Conservation (phyloP, 1,140 invertebrate genomes). For the Parapsyche elsis region DNA sequence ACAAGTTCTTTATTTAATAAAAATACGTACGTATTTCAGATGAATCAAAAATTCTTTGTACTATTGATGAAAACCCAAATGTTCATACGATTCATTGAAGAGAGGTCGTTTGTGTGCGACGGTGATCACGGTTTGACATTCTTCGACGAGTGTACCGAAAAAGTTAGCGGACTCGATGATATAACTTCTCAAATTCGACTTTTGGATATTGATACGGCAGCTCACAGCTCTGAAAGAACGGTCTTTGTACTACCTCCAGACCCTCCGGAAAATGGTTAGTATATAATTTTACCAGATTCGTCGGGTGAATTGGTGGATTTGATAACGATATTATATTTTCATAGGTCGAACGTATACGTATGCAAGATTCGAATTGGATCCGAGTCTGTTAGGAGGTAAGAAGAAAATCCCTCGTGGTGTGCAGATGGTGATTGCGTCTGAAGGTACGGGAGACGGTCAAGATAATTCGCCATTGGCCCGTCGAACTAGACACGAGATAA, state of each 20-base stretch:
- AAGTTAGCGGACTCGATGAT: slow-evolving; percentile 73
- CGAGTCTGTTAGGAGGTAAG: slow-evolving; percentile 59
- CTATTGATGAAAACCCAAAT: slow-evolving; percentile 94
- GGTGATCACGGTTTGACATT: slow-evolving; percentile 94
- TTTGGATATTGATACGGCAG: slow-evolving; percentile 76
- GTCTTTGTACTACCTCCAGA: slow-evolving; percentile 98
- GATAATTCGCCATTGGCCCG: slow-evolving; percentile 91
- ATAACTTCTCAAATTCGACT: slow-evolving; percentile 69
- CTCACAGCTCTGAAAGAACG: slow-evolving; percentile 79
- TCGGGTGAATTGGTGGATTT: too few relatives aligned
- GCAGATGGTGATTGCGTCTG: slow-evolving; percentile 23
- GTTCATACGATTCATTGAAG: slow-evolving; percentile 99
- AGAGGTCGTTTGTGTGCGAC: slow-evolving; percentile 97
- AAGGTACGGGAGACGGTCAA: slow-evolving; percentile 50
- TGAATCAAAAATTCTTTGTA: slow-evolving; percentile 91
- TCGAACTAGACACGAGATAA: slow-evolving; percentile 95
- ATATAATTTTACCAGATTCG: too few relatives aligned
- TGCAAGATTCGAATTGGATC: slow-evolving; percentile 68
- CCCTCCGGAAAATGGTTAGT: slow-evolving; percentile 65
- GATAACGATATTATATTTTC: slow-evolving; percentile 55
- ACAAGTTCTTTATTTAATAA: too few relatives aligned
- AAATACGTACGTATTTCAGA: slow-evolving; percentile 80
- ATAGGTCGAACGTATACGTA: slow-evolving; percentile 67
- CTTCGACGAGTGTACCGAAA: slow-evolving; percentile 97
- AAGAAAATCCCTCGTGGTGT: slow-evolving; percentile 38